Evolutionary conservation across 2,888 invertebrate genomes (phyloP).

Genomic region (Archaeoteleia sp.): DNA sequence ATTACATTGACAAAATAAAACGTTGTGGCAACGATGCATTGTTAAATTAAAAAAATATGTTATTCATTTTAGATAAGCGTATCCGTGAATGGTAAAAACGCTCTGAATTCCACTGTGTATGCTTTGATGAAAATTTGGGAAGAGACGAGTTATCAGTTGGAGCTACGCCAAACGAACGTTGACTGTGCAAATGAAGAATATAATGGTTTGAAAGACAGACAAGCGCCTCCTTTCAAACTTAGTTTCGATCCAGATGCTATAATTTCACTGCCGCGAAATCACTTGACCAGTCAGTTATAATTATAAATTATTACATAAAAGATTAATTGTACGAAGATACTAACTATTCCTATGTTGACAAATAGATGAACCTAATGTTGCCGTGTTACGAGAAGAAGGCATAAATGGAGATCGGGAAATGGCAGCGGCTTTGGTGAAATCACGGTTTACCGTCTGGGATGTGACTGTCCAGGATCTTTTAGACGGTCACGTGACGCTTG

Average conservation of each 20-base stretch:
- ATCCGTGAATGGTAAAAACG: slow-evolving; percentile 78
- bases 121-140: slow-evolving; percentile 92
- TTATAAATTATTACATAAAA: too few relatives aligned
- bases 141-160: slow-evolving; percentile 93
- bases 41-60: background rate
- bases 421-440: slow-evolving; percentile 91
- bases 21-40: too few relatives aligned
- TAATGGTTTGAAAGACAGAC: slow-evolving; percentile 81
- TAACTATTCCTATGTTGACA: too few relatives aligned
- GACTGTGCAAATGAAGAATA: slow-evolving; percentile 89
- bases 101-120: slow-evolving; percentile 81
- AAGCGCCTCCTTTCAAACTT: slow-evolving; percentile 83
- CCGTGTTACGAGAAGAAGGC: slow-evolving; percentile 97
- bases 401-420: slow-evolving; percentile 98
- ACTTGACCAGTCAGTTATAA: too few relatives aligned
- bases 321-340: too few relatives aligned
- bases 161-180: slow-evolving; percentile 88
- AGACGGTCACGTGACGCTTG: slow-evolving; percentile 81
- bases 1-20: too few relatives aligned
- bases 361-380: slow-evolving; percentile 78
- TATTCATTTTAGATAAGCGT: slow-evolving; percentile 74
- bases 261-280: too few relatives aligned
- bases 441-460: slow-evolving; percentile 94
- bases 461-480: slow-evolving; percentile 95
- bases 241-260: slow-evolving; percentile 81